Percentiles rank a stretch among this genome's conserved stretches.
These are phyloP conservation scores for Dioctria linearis DNA, from an alignment of 2,888 invertebrate genomes.

Conservation along the genomic window DNA sequence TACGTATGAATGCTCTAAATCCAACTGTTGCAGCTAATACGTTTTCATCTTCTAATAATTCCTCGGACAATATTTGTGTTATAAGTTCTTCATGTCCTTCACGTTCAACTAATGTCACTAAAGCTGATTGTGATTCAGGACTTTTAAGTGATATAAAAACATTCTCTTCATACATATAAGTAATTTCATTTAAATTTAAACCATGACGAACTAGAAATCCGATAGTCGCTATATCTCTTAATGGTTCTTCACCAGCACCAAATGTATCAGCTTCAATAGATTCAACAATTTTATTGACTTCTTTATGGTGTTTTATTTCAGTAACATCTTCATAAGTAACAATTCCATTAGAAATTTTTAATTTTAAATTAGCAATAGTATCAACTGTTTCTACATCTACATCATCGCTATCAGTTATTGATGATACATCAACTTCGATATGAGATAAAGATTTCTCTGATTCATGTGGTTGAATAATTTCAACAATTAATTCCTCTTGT, in stretches of 20 bases:
- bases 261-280: slow-evolving; percentile 84
- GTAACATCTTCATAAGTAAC: slow-evolving; percentile 73
- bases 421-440: slow-evolving; percentile 65
- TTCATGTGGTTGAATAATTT: slow-evolving; percentile 62
- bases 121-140: slow-evolving; percentile 87
- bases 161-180: slow-evolving; percentile 83
- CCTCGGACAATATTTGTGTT: slow-evolving; percentile 86
- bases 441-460: slow-evolving; percentile 62
- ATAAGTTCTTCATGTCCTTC: slow-evolving; percentile 87
- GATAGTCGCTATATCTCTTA: slow-evolving; percentile 87
- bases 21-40: slow-evolving; percentile 85
- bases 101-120: slow-evolving; percentile 87
- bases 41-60: slow-evolving; percentile 83
- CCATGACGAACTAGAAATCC: slow-evolving; percentile 84
- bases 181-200: slow-evolving; percentile 82
- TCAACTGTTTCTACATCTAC: slow-evolving; percentile 67
- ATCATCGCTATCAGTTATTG: slow-evolving; percentile 64
- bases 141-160: slow-evolving; percentile 85
- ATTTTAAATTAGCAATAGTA: slow-evolving; percentile 72
- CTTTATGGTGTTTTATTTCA: slow-evolving; percentile 76
- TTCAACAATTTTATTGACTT: slow-evolving; percentile 83
- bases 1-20: slow-evolving; percentile 87
- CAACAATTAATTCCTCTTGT: slow-evolving; percentile 64
- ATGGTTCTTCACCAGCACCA: slow-evolving; percentile 83
- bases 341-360: slow-evolving; percentile 68